phyloP scores from a whole-genome alignment of 1,140 invertebrate species.

The Musca domestica region DNA sequence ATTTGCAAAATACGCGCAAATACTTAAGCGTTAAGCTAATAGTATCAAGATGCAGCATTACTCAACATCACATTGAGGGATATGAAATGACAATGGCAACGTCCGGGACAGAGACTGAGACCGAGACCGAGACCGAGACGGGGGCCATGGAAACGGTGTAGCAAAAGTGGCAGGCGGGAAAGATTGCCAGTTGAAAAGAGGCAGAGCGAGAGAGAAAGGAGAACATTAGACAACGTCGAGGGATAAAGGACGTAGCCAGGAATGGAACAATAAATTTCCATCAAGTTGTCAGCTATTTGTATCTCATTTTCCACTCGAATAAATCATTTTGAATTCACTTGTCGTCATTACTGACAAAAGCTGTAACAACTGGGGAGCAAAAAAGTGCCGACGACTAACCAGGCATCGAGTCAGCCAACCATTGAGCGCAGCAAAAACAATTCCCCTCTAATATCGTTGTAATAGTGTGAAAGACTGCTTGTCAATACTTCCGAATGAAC shows the following conservation, averaged over 20 bases:
- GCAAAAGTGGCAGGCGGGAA: no score
- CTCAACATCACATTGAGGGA: constrained; percentile 11
- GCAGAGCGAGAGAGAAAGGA: no score
- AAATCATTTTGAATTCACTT: constrained; percentile 27
- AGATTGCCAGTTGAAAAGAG: no score
- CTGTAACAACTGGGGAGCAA: neutral
- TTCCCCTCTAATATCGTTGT: neutral
- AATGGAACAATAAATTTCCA: constrained; percentile 28
- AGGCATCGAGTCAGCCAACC: neutral
- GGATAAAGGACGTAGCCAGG: no score
- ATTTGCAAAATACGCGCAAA: constrained; percentile 17
- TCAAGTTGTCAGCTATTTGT: constrained; percentile 30
- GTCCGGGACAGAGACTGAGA: no score
- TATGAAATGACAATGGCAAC: constrained; percentile 8
- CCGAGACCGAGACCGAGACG: no score
- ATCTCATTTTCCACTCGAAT: constrained; percentile 31
- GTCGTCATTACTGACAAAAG: constrained; percentile 18
- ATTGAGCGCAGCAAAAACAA: neutral
- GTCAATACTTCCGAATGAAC: neutral
- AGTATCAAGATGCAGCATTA: constrained; percentile 20
- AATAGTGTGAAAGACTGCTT: neutral
- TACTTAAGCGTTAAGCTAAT: constrained; percentile 16
- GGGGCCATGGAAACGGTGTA: no score
- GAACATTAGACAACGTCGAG: neutral
- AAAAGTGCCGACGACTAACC: neutral